A percentile compares a stretch with the other conserved stretches of the same genome.
Evolutionary conservation across 1,140 invertebrate genomes (phyloP).

Genomic region (Drosophila ambigua): DNA sequence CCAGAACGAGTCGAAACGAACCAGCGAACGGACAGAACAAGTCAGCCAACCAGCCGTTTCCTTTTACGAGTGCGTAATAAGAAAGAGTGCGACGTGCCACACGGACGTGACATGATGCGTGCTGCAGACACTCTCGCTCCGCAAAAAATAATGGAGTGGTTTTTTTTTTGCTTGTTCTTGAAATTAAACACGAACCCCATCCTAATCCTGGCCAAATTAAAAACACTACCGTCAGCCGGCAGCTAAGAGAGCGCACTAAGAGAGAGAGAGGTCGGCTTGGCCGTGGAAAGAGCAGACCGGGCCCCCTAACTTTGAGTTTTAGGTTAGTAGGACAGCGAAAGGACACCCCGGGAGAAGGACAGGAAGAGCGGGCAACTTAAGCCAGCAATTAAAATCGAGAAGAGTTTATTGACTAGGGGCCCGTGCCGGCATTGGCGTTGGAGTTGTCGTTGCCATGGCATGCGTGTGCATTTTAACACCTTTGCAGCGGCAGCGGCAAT

Average conservation of each 20-base stretch:
- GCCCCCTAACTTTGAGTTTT: slow-evolving; percentile 21
- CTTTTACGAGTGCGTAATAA: slow-evolving; percentile 81
- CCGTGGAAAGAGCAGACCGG: too few species aligned
- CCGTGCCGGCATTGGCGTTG: slow-evolving; percentile 1
- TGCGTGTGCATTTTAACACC: slow-evolving; percentile 59
- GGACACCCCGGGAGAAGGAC: too few species aligned
- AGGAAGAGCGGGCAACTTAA: slow-evolving; percentile 33
- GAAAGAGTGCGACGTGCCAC: slow-evolving; percentile 65
- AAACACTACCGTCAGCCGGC: slow-evolving; percentile 46
- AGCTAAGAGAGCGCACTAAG: slow-evolving; percentile 26
- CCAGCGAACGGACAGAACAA: slow-evolving; percentile 29
- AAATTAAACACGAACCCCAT: slow-evolving; percentile 62
- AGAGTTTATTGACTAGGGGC: slow-evolving; percentile 50
- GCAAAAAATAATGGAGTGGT: slow-evolving; percentile 11
- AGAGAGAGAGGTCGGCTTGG: too few species aligned
- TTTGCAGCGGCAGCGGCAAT: slow-evolving; percentile 1
- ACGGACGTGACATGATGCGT: slow-evolving; percentile 59
- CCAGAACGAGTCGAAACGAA: slow-evolving; percentile 42
- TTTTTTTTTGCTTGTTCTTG: slow-evolving; percentile 11
- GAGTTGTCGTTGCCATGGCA: slow-evolving; percentile 22
- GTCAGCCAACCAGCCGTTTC: slow-evolving; percentile 57
- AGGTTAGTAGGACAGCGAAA: slow-evolving; percentile 61
- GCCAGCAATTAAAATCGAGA: slow-evolving; percentile 73
- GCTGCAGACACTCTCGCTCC: slow-evolving; percentile 18
- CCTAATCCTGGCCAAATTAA: slow-evolving; percentile 74